Conservation (phyloP, 2,113 vertebrate species). For the Glareola pratincola region DNA sequence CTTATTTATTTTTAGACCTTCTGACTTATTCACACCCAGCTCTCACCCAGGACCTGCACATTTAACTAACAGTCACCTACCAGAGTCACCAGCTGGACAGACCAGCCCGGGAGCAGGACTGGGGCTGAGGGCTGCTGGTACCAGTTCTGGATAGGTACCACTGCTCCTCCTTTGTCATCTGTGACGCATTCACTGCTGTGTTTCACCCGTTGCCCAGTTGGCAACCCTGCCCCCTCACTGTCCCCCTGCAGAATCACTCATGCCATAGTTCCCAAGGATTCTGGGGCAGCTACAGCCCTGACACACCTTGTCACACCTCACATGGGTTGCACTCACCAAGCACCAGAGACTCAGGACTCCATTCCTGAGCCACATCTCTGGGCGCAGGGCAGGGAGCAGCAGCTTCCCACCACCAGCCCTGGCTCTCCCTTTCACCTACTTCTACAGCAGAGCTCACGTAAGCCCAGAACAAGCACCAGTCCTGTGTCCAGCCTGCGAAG, state of each 20-base stretch:
- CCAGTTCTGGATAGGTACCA: background rate
- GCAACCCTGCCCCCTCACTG: background rate
- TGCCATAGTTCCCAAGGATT: rapidly evolving
- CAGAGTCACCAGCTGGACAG: background rate
- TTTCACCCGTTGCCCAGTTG: background rate
- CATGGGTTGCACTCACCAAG: rapidly evolving
- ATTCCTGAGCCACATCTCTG: background rate
- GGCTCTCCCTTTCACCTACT: background rate
- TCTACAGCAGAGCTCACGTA: background rate
- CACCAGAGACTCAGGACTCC: background rate
- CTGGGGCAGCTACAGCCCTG: background rate
- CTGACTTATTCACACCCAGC: background rate
- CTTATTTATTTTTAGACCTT: background rate
- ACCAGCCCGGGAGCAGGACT: background rate
- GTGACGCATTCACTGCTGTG: background rate
- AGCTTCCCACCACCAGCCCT: background rate
- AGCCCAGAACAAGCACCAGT: background rate
- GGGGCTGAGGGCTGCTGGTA: background rate
- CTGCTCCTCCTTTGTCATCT: background rate
- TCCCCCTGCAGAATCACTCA: background rate
- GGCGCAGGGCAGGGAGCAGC: background rate
- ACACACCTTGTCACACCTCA: background rate
- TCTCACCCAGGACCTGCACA: background rate
- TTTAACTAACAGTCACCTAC: background rate
- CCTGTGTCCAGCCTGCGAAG: background rate